Evolutionary conservation across 64 coral and sea anemone genomes (phyloP), one percentile per base, ranked within the genome.

Genomic region (Montipora sp.): DNA sequence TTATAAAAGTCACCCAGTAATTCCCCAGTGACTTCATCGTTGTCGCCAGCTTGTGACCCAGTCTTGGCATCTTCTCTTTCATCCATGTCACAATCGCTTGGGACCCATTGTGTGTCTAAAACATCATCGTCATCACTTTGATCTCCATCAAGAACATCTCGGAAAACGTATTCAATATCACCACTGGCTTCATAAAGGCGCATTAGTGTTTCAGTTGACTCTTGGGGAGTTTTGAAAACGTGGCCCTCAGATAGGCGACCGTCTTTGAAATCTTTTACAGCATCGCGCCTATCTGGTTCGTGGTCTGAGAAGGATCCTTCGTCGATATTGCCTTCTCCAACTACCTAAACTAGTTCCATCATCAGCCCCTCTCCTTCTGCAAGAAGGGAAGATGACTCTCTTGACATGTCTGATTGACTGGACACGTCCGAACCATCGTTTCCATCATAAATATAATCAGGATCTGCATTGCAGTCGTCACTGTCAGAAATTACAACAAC

Each of bases 1-100:
- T 48, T 2, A 19, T 79, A 89, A 58, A 89, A 89, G 8, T 89
- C 72, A 21, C 19, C 8, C 6, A 87, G 24, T 14, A 79, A 51
- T 18, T 79, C 21, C 19, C 21, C 18, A 20, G 69, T 73, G 16
- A 73, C 7, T 4, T 8, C 21, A 7, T 43, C 69, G 5, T 7
- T 7, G 69, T 23, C 18, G 4, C 69, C 69, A 21, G 18, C 19
- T 73, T 73, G 14, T 22, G 19, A 21, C 21, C 20, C 69, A 21
- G 18, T 73, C 63, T 67, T 67, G 3, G 19, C 0, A 0, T 19
- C 20, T 73, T 73, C 69, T 22, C 51, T 55, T 55, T 22, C 19
- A 0, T 73, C 69, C 20, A 20, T 23, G 18, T 73, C 69, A 73
- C 69, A 20, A 73, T 73, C 69, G 20, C 77, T 79, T 73, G 16